A percentile compares a stretch with the other conserved stretches of the same genome.
Evolutionary conservation across 2,888 invertebrate species (phyloP).

Genomic region (Halictus quadricinctus): DNA sequence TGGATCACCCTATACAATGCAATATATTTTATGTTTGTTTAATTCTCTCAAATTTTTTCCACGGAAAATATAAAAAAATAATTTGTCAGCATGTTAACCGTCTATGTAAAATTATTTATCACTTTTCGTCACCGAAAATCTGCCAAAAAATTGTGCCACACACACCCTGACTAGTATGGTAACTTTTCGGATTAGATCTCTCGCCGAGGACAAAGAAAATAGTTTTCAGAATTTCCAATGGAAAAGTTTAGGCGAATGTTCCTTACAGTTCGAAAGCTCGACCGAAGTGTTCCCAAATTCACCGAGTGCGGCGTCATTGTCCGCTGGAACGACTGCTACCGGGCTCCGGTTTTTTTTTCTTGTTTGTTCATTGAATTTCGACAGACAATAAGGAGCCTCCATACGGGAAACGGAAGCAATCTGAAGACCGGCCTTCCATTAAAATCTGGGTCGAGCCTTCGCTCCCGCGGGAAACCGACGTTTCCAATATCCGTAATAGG

Average conservation of each 20-base stretch:
- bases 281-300: neutral
- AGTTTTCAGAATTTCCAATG: neutral
- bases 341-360: conserved; percentile 37
- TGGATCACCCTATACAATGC: no score
- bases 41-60: no score
- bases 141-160: neutral
- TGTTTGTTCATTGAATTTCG: conserved; percentile 63
- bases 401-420: conserved; percentile 66
- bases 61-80: no score
- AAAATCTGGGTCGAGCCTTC: conserved; percentile 65
- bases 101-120: no score
- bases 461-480: conserved; percentile 47
- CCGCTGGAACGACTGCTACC: conserved; percentile 37
- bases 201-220: neutral
- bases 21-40: no score
- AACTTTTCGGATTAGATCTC: no score
- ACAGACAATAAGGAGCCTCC: conserved; percentile 59
- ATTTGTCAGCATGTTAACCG: no score
- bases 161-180: no score
- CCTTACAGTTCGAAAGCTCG: neutral
- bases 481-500: conserved; percentile 62
- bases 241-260: neutral
- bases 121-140: neutral
- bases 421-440: conserved; percentile 58
- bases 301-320: neutral